phyloP scores from a whole-genome alignment of 1,140 invertebrate species.

The Hyposmocoma kahamanoa region DNA sequence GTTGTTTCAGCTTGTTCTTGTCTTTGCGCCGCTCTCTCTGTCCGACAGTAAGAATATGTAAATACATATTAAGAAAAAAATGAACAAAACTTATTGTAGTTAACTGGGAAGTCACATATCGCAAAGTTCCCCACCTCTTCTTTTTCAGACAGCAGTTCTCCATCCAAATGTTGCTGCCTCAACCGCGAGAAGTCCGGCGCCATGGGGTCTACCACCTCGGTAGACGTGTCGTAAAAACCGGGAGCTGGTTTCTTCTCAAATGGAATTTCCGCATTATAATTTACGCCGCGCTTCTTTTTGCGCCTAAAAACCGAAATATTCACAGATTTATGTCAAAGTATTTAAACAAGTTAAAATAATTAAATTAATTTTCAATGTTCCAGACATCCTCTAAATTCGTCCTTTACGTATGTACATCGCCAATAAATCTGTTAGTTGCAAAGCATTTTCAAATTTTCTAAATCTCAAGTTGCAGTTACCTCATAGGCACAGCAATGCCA shows the following conservation, averaged over 20 bases:
- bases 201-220: conserved; percentile 90
- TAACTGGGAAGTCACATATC: too few species aligned
- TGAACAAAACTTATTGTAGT: too few species aligned
- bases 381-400: too few species aligned
- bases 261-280: conserved; percentile 98
- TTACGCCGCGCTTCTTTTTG: conserved; percentile 91
- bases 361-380: too few species aligned
- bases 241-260: conserved; percentile 95
- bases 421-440: too few species aligned
- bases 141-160: conserved; percentile 90
- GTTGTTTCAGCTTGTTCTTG: conserved; percentile 93
- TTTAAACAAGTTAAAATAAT: too few species aligned
- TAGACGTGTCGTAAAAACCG: conserved; percentile 96
- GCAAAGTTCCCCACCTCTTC: conserved; percentile 85
- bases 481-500: conserved; percentile 89
- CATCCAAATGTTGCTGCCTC: conserved; percentile 94
- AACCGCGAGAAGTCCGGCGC: conserved; percentile 92
- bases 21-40: conserved; percentile 89
- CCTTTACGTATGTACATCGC: too few species aligned
- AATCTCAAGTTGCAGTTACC: conserved; percentile 32
- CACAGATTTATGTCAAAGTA: too few species aligned
- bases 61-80: too few species aligned
- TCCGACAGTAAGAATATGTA: too few species aligned
- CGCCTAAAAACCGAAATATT: too few species aligned
- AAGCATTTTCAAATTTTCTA: too few species aligned